Base-by-base conservation (phyloP, 2,888 invertebrate species). In the Tubulanus polymorphus region DNA sequence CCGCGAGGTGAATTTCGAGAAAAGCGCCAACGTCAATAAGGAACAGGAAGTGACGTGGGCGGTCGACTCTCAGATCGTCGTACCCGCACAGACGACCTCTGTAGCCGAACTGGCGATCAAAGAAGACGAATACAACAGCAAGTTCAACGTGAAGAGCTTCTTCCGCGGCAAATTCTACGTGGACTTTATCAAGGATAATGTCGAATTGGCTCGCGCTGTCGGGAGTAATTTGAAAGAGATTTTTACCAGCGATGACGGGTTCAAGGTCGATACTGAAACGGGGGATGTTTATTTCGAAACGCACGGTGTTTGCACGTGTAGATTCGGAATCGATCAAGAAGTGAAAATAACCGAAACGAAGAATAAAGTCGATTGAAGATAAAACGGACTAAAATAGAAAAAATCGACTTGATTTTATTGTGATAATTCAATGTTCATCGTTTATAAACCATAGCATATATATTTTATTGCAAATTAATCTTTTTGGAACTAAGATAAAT, bases 291-390 rank as follows among this genome's bases (percentile, higher is more conserved):
- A 60, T 45, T 70, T 69, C 60, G 67, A 70, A 37, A 75, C 75
- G 1, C 60, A 65, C 23, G 79, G 79, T 2, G 63, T 65, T n/a
- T 79, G 78, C 63, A 72, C 73, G 57, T 79, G 78, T 68, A 65
- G 76, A 29, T 79, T 73, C 61, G 79, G 79, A 18, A 70, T 79
- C 47, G 76, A 79, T 58, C 79, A 79, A 59, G 72, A 74, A 52
- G 75, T 79, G n/a, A 66, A 69, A 47, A 68, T 79, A 41, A 73
- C 69, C 47, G 74, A 79, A 55, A n/a, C n/a, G n/a, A n/a, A n/a
- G n/a, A n/a, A n/a, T n/a, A n/a, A n/a, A n/a, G n/a, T n/a, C n/a
- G n/a, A n/a, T n/a, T n/a, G n/a, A n/a, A n/a, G n/a, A n/a, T n/a
- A n/a, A n/a, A n/a, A n/a, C n/a, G n/a, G n/a, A n/a, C n/a, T n/a